These are phyloP conservation scores for Mesaphorura yosii DNA, from an alignment of 1,140 invertebrate genomes.

Conservation along the genomic window DNA sequence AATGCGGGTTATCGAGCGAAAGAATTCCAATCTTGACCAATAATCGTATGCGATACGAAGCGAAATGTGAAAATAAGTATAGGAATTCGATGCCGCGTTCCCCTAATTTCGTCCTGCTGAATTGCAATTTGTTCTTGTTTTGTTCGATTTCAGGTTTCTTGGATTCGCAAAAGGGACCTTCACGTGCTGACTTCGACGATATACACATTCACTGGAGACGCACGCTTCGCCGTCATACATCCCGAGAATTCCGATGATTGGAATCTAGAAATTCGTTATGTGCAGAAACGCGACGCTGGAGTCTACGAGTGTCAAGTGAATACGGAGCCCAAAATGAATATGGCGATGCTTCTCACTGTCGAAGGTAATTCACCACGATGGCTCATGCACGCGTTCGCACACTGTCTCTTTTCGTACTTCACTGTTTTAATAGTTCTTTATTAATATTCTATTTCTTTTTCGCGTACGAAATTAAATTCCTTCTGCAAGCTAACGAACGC, in stretches of 20 bases:
- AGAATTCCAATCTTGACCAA: too few species aligned
- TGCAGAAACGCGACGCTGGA: slow-evolving; percentile 71
- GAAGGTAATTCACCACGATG: slow-evolving; percentile 64
- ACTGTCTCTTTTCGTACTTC: too few species aligned
- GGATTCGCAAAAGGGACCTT: slow-evolving; percentile 79
- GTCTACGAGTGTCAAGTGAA: slow-evolving; percentile 57
- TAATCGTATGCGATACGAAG: too few species aligned
- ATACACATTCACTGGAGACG: slow-evolving; percentile 76
- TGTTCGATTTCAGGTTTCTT: slow-evolving; percentile 57
- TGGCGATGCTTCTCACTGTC: slow-evolving; percentile 60
- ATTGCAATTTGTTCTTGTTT: too few species aligned
- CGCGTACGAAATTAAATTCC: slow-evolving; percentile 10
- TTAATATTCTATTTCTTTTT: too few species aligned
- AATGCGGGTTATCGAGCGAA: too few species aligned
- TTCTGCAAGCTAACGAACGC: neutral
- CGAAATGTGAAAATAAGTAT: too few species aligned
- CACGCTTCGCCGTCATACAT: slow-evolving; percentile 69
- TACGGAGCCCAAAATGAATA: slow-evolving; percentile 73
- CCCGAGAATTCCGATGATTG: slow-evolving; percentile 77
- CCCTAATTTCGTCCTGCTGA: too few species aligned
- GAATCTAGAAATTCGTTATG: slow-evolving; percentile 77
- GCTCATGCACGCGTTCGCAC: too few species aligned
- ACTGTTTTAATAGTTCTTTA: too few species aligned
- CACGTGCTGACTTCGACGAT: slow-evolving; percentile 78
- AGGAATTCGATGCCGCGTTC: too few species aligned